A percentile compares a stretch with the other conserved stretches of the same genome.
Conservation (phyloP, 2,888 invertebrate species). For the Zhuqinia jingwanae region DNA sequence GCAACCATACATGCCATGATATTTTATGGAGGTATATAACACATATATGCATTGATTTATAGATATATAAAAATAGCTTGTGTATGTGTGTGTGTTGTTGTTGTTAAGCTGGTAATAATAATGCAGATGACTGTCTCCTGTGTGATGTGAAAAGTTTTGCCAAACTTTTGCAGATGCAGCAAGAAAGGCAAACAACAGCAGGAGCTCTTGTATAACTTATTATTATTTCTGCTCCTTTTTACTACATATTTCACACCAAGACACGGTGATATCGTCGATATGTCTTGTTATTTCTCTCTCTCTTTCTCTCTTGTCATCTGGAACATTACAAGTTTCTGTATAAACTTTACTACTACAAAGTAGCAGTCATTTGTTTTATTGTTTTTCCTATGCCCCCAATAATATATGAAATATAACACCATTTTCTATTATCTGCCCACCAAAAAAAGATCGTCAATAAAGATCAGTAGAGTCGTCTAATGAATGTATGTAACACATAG, state of each 20-base stretch:
- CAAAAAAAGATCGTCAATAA: slow-evolving; percentile 57
- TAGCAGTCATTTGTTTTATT: slow-evolving; percentile 33
- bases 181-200: slow-evolving; percentile 44
- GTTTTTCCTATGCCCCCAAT: slow-evolving; percentile 29
- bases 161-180: slow-evolving; percentile 61
- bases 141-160: slow-evolving; percentile 50
- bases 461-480: slow-evolving; percentile 47
- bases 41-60: not conserved
- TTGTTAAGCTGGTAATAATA: slow-evolving; percentile 30
- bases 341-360: not conserved
- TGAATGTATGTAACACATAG: slow-evolving; percentile 1
- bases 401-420: slow-evolving; percentile 61
- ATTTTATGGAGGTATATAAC: too few relatives aligned
- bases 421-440: slow-evolving; percentile 51
- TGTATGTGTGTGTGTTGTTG: not conserved
- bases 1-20: not conserved
- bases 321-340: slow-evolving; percentile 13
- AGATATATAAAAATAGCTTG: not conserved
- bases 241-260: not conserved
- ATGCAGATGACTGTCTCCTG: not conserved
- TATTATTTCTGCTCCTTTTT: slow-evolving; percentile 13
- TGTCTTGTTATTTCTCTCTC: not conserved
- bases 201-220: not conserved
- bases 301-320: not conserved
- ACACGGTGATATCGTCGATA: not conserved